Conservation (phyloP, 2,113 vertebrate species). For the Brienomyrus brachyistius region DNA sequence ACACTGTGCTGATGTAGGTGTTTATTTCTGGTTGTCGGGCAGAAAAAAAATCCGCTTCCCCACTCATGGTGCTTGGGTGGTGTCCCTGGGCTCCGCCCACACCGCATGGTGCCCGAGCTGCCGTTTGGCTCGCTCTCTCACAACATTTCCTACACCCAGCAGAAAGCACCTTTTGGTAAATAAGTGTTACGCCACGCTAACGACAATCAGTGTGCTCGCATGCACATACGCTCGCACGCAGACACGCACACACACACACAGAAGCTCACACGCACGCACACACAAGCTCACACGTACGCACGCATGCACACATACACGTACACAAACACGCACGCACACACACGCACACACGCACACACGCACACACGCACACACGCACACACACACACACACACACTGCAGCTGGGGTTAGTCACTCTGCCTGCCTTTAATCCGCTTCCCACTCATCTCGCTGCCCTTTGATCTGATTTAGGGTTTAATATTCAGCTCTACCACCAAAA, state of each 20-base stretch:
- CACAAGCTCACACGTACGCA: neutral
- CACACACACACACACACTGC: neutral
- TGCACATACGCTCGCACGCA: neutral
- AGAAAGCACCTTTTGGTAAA: neutral
- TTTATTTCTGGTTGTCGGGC: neutral
- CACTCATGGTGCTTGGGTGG: neutral
- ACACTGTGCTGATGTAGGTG: neutral
- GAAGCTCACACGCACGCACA: neutral
- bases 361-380: neutral
- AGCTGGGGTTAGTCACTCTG: neutral
- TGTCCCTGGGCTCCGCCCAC: neutral
- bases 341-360: neutral
- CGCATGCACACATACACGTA: too few species aligned
- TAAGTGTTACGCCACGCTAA: neutral
- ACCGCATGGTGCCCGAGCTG: neutral
- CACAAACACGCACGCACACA: neutral
- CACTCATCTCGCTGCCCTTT: neutral
- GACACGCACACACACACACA: neutral
- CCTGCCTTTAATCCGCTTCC: neutral
- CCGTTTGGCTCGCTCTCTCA: neutral
- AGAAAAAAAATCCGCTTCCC: neutral
- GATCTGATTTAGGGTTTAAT: neutral
- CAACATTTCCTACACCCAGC: neutral
- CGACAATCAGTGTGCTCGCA: neutral
- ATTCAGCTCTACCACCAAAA: conserved; percentile 4